Evolutionary conservation across 1,140 invertebrate genomes (phyloP).

Genomic region (Bombus haemorrhoidalis): DNA sequence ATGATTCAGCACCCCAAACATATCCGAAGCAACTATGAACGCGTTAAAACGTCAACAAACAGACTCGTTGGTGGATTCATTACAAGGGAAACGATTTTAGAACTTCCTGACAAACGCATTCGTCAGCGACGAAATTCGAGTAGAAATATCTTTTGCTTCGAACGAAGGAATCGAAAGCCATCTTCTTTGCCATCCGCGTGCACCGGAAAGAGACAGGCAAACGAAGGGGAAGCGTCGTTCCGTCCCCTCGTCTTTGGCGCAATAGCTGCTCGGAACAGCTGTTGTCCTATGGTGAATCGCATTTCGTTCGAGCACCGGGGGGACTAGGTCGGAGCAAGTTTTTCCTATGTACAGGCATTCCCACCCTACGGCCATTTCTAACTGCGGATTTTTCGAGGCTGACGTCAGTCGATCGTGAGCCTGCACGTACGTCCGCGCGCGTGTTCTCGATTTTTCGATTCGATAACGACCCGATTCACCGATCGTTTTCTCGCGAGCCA

Average conservation of each 20-base stretch:
- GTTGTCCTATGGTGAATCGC: constrained; percentile 64
- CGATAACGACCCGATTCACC: not conserved
- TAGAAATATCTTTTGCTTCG: constrained; percentile 30
- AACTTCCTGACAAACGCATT: not conserved
- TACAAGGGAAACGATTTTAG: not conserved
- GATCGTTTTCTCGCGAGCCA: not conserved
- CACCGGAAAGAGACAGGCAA: constrained; percentile 8
- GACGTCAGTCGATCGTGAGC: constrained; percentile 66
- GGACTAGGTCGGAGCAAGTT: constrained; percentile 60
- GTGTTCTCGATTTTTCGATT: constrained; percentile 21
- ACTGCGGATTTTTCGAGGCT: constrained; percentile 43
- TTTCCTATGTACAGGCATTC: constrained; percentile 56
- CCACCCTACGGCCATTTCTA: constrained; percentile 47
- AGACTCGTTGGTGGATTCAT: not conserved
- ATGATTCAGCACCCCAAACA: not conserved
- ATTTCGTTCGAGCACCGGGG: constrained; percentile 58
- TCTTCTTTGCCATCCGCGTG: constrained; percentile 3
- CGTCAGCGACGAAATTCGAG: not conserved
- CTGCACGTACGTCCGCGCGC: constrained; percentile 41
- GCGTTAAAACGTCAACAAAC: constrained; percentile 5
- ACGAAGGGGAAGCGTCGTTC: constrained; percentile 54
- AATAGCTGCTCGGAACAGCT: constrained; percentile 69
- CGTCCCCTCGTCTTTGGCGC: constrained; percentile 54
- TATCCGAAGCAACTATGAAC: not conserved
- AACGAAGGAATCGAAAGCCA: constrained; percentile 25